Conservation (phyloP, 1,140 invertebrate genomes). For the Listronotus bonariensis region DNA sequence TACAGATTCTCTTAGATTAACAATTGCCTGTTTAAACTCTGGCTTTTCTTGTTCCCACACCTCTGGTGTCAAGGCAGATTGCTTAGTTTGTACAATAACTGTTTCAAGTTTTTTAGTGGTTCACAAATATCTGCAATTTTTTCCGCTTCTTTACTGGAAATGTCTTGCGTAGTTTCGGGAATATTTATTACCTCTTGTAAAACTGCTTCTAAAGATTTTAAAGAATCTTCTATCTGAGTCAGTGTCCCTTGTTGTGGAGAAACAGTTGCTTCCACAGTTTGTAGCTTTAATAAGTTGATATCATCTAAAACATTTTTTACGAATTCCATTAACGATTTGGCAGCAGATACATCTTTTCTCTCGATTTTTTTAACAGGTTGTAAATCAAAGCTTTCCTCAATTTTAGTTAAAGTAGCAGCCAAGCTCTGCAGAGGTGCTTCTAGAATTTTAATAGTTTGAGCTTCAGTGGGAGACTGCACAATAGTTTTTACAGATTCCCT, state of each 20-base stretch:
- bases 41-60: slow-evolving; percentile 26
- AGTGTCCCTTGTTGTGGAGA: slow-evolving; percentile 10
- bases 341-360: background rate
- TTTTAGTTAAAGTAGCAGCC: slow-evolving; percentile 1
- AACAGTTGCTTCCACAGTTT: slow-evolving; percentile 3
- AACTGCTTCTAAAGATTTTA: slow-evolving; percentile 1
- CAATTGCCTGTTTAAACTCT: background rate
- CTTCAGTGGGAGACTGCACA: background rate
- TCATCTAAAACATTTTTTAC: background rate
- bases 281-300: background rate
- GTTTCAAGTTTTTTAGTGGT: slow-evolving; percentile 18
- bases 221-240: slow-evolving; percentile 6
- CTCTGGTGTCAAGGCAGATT: slow-evolving; percentile 16
- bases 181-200: slow-evolving; percentile 10
- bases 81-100: slow-evolving; percentile 11
- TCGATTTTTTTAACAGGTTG: background rate
- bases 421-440: slow-evolving; percentile 8
- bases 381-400: background rate
- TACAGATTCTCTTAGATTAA: slow-evolving; percentile 2
- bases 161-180: slow-evolving; percentile 11
- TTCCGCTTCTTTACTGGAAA: slow-evolving; percentile 15
- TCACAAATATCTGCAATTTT: background rate
- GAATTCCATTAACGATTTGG: background rate
- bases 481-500: background rate
- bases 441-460: slow-evolving; percentile 2